Conservation (phyloP, 2,888 invertebrate species). For the Cephonodes hylas region DNA sequence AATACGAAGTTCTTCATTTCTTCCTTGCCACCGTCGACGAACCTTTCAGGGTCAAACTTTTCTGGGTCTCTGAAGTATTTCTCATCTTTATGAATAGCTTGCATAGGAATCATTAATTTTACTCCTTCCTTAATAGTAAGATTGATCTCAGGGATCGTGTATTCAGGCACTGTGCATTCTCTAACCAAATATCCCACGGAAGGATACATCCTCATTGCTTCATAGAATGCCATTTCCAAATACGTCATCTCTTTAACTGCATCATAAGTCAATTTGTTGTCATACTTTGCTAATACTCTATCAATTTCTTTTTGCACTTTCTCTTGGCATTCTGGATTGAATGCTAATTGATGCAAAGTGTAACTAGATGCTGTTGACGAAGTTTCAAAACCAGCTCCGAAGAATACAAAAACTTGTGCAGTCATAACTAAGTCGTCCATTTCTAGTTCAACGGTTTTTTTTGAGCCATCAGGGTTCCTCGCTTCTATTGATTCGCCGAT, state of each 20-base stretch:
- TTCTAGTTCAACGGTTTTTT: constrained; percentile 56
- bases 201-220: constrained; percentile 69
- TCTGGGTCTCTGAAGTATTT: constrained; percentile 60
- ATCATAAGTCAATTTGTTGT: constrained; percentile 61
- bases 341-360: constrained; percentile 71
- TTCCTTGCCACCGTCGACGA: constrained; percentile 47
- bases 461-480: constrained; percentile 53
- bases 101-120: constrained; percentile 59
- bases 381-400: constrained; percentile 78
- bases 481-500: constrained; percentile 60
- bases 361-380: constrained; percentile 75
- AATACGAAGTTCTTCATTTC: constrained; percentile 52
- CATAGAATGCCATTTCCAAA: constrained; percentile 66
- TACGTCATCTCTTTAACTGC: constrained; percentile 67
- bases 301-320: constrained; percentile 70
- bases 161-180: constrained; percentile 57
- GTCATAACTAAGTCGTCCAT: constrained; percentile 57
- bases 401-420: constrained; percentile 71
- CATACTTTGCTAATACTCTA: constrained; percentile 51
- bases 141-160: constrained; percentile 63
- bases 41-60: constrained; percentile 64
- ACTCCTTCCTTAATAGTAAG: constrained; percentile 60
- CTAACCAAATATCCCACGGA: constrained; percentile 63
- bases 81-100: constrained; percentile 65
- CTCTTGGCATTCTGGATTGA: constrained; percentile 65